phyloP scores from a whole-genome alignment of 2,888 invertebrate genomes.

The Hydriomena furcata region DNA sequence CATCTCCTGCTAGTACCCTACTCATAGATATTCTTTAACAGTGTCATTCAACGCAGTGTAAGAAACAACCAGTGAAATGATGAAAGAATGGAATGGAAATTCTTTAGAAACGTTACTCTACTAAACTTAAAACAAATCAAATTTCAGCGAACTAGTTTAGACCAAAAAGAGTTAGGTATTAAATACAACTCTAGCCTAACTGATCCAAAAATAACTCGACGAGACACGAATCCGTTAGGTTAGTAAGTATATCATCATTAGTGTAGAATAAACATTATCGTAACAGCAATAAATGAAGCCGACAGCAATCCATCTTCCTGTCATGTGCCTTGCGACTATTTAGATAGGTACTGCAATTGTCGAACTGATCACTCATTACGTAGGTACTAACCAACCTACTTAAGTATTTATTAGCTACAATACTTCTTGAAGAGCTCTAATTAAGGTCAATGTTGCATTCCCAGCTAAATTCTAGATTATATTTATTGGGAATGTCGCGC shows the following conservation, averaged over 20 bases:
- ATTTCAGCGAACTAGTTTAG: too few relatives aligned
- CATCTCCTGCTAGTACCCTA: not conserved
- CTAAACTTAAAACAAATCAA: not conserved
- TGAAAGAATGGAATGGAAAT: too few relatives aligned
- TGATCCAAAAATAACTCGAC: not conserved
- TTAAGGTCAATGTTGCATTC: slow-evolving; percentile 52
- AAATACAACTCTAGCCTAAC: too few relatives aligned
- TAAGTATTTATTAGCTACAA: slow-evolving; percentile 38
- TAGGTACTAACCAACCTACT: too few relatives aligned
- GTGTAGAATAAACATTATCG: not conserved
- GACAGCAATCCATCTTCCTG: slow-evolving; percentile 21
- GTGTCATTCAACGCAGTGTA: too few relatives aligned
- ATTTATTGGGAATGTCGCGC: slow-evolving; percentile 47
- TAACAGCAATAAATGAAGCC: not conserved
- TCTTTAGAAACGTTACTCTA: not conserved
- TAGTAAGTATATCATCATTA: not conserved
- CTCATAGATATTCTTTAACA: too few relatives aligned
- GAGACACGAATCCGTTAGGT: too few relatives aligned
- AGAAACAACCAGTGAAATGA: too few relatives aligned
- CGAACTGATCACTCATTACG: slow-evolving; percentile 45
- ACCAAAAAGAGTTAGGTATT: too few relatives aligned
- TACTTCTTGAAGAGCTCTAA: slow-evolving; percentile 48
- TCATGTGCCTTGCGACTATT: slow-evolving; percentile 23
- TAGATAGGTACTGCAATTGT: too few relatives aligned
- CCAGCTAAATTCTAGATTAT: slow-evolving; percentile 47